Evolutionary conservation across 2,888 invertebrate genomes (phyloP), one percentile per base, ranked within the genome.

Genomic region (Tricholauxania praeusta): DNA sequence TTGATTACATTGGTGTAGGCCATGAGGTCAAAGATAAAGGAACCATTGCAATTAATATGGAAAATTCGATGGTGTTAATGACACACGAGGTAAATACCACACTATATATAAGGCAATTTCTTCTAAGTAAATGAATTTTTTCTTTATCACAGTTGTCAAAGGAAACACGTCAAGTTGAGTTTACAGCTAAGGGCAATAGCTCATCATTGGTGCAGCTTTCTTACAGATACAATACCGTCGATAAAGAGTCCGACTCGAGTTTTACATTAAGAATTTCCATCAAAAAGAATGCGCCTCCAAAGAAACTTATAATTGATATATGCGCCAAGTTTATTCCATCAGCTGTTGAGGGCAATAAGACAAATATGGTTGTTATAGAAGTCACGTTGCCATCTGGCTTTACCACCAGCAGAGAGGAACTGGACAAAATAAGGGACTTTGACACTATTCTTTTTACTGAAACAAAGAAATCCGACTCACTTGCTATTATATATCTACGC

Each of bases 371-470:
- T 7, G 92, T 96, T 1, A 93, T 96, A 89, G 95, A 95, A 80
- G 93, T 96, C 0, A 92, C 91, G 78, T 89, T 96, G 74, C 96
- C 96, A 0, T 95, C 96, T 1, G 96, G 96, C 52, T 96, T 93
- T 85, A 90, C 93, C 3, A 93, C 94, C 0, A 94, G 95, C 79
- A 89, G 91, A 79, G 91, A 92, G 82, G 92, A 92, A 0, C 86
- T 94, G 39, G 93, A 94, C 2, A 90, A 90, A 79, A 82, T 90
- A 49, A 70, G 69, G 22, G 32, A 65, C 64, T 88, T 88, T 80
- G 89, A 89, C 8, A 57, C 52, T 47, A 48, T 72, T 47, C 55
- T 91, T 82, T 89, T 91, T 79, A 91, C 92, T 0, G 92, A 93
- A 83, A 91, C 91, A 1, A 90, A 89, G 80, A 89, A 92, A 71